A percentile compares a stretch with the other conserved stretches of the same genome.
These are phyloP conservation scores for Calosoma granatense DNA, from an alignment of 1,140 invertebrate species.

Conservation along the genomic window DNA sequence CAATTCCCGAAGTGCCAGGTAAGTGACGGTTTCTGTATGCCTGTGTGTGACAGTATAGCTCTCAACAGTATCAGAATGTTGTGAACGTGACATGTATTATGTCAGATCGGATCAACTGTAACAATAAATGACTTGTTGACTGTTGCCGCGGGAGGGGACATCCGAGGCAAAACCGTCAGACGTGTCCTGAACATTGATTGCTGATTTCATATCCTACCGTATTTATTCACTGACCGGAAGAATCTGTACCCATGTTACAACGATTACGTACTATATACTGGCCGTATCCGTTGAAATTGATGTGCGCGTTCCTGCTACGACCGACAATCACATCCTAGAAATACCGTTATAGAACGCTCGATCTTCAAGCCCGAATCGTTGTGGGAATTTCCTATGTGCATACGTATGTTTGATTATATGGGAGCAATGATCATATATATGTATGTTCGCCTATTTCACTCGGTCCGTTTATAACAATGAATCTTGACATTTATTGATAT, in stretches of 20 bases:
- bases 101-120: not conserved
- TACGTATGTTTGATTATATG: too few species aligned
- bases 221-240: not conserved
- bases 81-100: not conserved
- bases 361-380: too few species aligned
- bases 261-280: not conserved
- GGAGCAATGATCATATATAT: too few species aligned
- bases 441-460: too few species aligned
- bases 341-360: too few species aligned
- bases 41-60: not conserved
- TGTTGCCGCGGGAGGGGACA: not conserved
- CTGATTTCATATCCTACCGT: not conserved
- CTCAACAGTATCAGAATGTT: not conserved
- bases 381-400: too few species aligned
- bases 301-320: not conserved
- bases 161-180: not conserved
- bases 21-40: conserved; percentile 26
- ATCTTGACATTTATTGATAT: too few species aligned
- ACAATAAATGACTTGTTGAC: not conserved
- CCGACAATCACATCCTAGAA: not conserved
- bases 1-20: conserved; percentile 80
- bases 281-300: not conserved
- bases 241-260: not conserved
- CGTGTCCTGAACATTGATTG: not conserved
- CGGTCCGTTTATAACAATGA: too few species aligned